Percentiles rank a stretch among this genome's conserved stretches.
Evolutionary conservation across 2,888 invertebrate genomes (phyloP).

Genomic region (Diploptera punctata): DNA sequence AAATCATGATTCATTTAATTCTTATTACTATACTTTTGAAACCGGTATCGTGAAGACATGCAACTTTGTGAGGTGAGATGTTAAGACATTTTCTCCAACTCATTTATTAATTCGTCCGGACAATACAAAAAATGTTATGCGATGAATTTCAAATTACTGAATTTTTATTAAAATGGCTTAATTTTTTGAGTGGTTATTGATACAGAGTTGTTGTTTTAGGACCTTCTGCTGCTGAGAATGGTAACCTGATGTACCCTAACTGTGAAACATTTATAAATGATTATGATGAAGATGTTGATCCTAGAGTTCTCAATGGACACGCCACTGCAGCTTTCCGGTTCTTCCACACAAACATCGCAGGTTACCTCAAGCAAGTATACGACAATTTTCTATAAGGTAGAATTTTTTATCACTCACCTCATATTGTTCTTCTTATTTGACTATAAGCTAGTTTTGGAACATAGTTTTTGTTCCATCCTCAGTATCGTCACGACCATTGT

Average conservation of each 20-base stretch:
- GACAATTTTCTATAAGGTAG: not conserved
- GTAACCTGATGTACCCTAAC: slow-evolving; percentile 68
- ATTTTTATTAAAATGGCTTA: not conserved
- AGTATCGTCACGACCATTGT: no score
- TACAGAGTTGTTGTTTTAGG: slow-evolving; percentile 52
- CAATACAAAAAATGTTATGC: not conserved
- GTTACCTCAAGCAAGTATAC: slow-evolving; percentile 68
- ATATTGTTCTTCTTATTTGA: no score
- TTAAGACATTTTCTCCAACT: no score
- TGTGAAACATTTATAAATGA: slow-evolving; percentile 69
- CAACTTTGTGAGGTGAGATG: no score
- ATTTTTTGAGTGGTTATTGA: not conserved
- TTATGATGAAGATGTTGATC: slow-evolving; percentile 69
- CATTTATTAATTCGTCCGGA: no score
- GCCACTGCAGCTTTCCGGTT: slow-evolving; percentile 76
- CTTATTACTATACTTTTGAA: no score
- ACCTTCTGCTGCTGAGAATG: slow-evolving; percentile 65
- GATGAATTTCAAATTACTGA: not conserved
- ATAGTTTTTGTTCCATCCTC: no score
- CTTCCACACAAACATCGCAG: slow-evolving; percentile 74
- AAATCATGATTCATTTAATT: no score
- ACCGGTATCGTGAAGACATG: no score
- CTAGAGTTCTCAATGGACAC: slow-evolving; percentile 71
- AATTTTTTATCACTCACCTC: no score
- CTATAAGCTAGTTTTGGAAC: no score